Base-by-base conservation (phyloP, 1,140 invertebrate species). In the Micrasema minimum region DNA sequence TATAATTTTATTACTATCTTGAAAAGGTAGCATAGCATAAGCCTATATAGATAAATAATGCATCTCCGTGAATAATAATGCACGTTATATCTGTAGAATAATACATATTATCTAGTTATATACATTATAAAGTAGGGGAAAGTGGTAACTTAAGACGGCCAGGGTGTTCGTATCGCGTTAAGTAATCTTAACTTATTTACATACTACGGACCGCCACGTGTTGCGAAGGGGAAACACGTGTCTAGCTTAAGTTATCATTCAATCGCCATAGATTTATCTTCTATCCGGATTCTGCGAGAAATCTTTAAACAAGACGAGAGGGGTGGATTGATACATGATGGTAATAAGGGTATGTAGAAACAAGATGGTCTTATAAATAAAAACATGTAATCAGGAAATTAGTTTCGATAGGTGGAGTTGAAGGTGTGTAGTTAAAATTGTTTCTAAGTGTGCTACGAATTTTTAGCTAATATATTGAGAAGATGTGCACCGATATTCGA, bases 191-290 rank as follows among this genome's bases (percentile, higher is more conserved):
- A 67, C 68, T 71, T 74, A 74, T 74, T 74, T 70, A 71, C 72
- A 74, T 74, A 67, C 59, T 68, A 74, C 72, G 67, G 66, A 74
- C 66, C 53, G 72, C 72, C 72, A 74, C 72, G 72, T 74, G 72
- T 74, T 74, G 68, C 67, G 50, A 67, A 67, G 46, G 50, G 72
- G 67, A 23, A 53, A 23, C 65, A 67, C 65, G 50, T 41, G 65
- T 23, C 16, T 48, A 11, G 35, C 20, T 67, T n/a, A 31, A 46
- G 41, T 66, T 70, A 74, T 74, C 67, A 59, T 43, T 53, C 66
- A 43, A 69, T 69, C 66, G 26, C 45, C 12, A 38, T 18, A 38
- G 57, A 64, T 38, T 68, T 57, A 68, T 65, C 69, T 48, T 20
- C 37, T 20, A 35, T 35, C 16, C 37, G 26, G 26, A 31, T 31